A percentile compares a stretch with the other conserved stretches of the same genome.
Conservation (phyloP, 1,140 invertebrate genomes). For the Eurytemora carolleeae region DNA sequence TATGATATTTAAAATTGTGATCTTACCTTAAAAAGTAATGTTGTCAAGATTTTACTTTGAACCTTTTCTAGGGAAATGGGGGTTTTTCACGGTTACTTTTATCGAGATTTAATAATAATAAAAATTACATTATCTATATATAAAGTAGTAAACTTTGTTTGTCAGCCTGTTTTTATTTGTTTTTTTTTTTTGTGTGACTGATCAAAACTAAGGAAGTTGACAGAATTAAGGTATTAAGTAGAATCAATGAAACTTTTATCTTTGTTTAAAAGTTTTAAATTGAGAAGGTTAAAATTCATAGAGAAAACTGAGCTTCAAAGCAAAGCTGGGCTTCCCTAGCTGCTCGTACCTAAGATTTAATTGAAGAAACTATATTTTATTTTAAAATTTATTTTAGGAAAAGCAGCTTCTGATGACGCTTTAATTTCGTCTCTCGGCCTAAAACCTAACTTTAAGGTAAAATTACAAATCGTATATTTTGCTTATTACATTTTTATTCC, state of each 20-base stretch:
- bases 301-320: no score
- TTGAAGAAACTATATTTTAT: background rate
- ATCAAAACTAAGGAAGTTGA: no score
- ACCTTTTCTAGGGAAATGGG: no score
- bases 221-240: no score
- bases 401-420: conserved; percentile 18
- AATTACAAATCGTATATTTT: conserved; percentile 3
- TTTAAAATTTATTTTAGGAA: conserved; percentile 16
- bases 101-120: no score
- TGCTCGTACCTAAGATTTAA: background rate
- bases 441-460: conserved; percentile 17
- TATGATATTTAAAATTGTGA: background rate
- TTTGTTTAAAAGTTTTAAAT: background rate
- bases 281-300: no score
- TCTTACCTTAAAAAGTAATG: background rate
- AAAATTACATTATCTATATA: no score
- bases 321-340: background rate
- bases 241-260: no score
- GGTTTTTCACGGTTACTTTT: no score
- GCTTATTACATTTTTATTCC: background rate
- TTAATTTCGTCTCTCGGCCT: conserved; percentile 18
- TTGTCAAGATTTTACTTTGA: background rate
- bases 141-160: no score
- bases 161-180: no score
- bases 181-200: no score